Evolutionary conservation across 2,797 vertebrate genomes (phyloP).

Genomic region (Choloepus didactylus): DNA sequence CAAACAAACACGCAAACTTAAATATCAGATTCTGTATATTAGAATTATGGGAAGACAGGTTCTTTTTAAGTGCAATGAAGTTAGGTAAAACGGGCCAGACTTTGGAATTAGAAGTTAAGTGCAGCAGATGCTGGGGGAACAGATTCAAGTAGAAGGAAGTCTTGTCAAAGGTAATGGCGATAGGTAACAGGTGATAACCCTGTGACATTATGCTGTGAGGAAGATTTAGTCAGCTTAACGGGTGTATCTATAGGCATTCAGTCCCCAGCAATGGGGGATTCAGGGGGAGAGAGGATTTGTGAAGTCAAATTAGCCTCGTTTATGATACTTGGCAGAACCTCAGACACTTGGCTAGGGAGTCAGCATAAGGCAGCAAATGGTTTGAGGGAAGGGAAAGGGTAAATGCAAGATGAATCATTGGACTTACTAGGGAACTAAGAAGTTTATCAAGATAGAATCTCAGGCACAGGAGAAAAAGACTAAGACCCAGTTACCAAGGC

Average conservation of each 20-base stretch:
- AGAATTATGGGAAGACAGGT: neutral
- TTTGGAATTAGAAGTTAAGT: neutral
- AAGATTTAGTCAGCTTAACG: neutral
- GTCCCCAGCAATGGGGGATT: neutral
- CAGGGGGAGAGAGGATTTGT: neutral
- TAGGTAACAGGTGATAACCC: neutral
- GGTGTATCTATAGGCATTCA: neutral
- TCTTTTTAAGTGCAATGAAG: neutral
- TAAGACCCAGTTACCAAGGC: neutral
- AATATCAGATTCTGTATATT: neutral
- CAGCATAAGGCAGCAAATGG: neutral
- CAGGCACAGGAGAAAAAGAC: neutral
- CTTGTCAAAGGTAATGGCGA: neutral
- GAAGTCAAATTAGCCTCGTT: neutral
- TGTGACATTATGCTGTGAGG: neutral
- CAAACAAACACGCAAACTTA: neutral
- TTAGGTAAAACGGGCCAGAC: neutral
- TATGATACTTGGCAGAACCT: neutral
- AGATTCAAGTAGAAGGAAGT: neutral
- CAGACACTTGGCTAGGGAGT: neutral
- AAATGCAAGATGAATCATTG: neutral
- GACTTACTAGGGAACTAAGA: constrained; percentile 4
- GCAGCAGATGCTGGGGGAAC: neutral
- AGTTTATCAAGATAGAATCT: neutral
- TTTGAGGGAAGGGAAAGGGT: neutral